Percentiles rank a stretch among this genome's conserved stretches.
Evolutionary conservation across 2,888 invertebrate species (phyloP).

Genomic region (Pseudococcus longispinus): DNA sequence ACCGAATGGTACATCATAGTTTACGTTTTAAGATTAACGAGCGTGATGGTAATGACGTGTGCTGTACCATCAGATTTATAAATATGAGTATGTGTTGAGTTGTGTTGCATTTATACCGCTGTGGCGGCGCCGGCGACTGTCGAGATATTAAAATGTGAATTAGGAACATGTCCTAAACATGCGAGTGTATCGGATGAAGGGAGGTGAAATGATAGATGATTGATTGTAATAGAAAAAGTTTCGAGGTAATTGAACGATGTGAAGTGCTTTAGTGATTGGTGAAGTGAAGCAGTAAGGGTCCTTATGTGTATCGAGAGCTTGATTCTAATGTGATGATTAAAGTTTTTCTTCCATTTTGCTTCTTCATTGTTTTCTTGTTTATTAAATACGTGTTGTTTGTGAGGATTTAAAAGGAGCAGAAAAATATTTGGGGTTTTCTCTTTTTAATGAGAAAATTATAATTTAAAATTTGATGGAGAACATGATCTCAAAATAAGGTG

Average conservation of each 20-base stretch:
- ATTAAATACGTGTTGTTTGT: too few species aligned
- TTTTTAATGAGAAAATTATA: too few species aligned
- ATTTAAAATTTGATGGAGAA: too few species aligned
- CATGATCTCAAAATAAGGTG: too few species aligned
- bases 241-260: not conserved
- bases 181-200: not conserved
- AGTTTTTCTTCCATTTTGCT: not conserved
- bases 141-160: not conserved
- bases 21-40: not conserved
- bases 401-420: too few species aligned
- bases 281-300: not conserved
- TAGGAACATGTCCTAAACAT: not conserved
- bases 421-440: too few species aligned
- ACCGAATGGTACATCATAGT: too few species aligned
- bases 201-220: not conserved
- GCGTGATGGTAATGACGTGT: not conserved
- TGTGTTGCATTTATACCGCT: not conserved
- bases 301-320: not conserved
- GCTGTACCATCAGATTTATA: not conserved
- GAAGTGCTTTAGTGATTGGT: not conserved
- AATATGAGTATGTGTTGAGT: not conserved
- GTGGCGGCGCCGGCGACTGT: not conserved
- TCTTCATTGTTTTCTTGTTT: too few species aligned
- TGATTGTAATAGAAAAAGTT: slow-evolving; percentile 11
- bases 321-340: not conserved